phyloP scores from a whole-genome alignment of 2,797 vertebrate genomes.

The Gymnodraco acuticeps region DNA sequence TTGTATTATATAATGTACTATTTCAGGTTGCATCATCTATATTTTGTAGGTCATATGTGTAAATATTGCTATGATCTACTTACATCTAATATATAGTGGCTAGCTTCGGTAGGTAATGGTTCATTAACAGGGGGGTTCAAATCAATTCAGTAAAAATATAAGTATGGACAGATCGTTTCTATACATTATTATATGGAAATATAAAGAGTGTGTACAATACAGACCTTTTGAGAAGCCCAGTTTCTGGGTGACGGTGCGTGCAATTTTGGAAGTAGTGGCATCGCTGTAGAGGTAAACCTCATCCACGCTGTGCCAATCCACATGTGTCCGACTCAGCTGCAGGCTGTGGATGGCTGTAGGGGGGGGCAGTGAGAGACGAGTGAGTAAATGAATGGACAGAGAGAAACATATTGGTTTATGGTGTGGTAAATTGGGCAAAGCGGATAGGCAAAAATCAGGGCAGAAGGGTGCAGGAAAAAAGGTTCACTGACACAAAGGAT shows the following conservation, averaged over 20 bases:
- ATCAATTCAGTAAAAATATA: constrained; percentile 1
- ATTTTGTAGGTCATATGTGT: background rate
- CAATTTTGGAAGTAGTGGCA: constrained; percentile 98
- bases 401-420: constrained; percentile 16
- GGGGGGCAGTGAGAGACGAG: constrained; percentile 45
- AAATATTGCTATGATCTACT: too few species aligned
- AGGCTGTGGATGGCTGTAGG: constrained; percentile 91
- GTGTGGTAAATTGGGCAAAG: constrained; percentile 11
- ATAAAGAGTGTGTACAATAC: constrained; percentile 24
- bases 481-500: constrained; percentile 1
- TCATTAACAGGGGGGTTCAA: background rate
- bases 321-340: constrained; percentile 95
- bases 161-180: background rate
- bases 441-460: background rate
- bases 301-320: constrained; percentile 98
- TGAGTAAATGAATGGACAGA: constrained; percentile 33
- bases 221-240: constrained; percentile 99
- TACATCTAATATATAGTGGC: background rate
- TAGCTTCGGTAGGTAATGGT: background rate
- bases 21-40: background rate
- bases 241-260: constrained; percentile 96
- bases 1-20: background rate
- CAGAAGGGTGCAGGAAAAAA: constrained; percentile 2
- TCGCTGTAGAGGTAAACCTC: constrained; percentile 99
- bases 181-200: background rate